phyloP scores from a whole-genome alignment of 2,797 vertebrate species.

The Eospalax fontanierii region DNA sequence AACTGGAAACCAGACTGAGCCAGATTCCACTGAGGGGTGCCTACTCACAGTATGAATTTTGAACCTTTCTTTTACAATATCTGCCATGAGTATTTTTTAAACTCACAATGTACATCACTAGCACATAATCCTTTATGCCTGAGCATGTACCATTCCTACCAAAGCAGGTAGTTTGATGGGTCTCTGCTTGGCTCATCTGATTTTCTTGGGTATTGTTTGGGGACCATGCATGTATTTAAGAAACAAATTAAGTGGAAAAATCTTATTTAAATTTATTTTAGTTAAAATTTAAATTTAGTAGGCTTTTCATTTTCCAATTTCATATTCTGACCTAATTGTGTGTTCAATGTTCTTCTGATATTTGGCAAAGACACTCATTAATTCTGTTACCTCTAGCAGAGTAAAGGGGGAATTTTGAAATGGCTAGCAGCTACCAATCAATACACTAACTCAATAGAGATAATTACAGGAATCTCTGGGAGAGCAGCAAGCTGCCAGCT shows the following conservation, averaged over 20 bases:
- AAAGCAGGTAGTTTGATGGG: neutral
- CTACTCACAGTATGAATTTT: neutral
- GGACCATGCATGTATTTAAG: neutral
- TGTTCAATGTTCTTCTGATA: slow-evolving; percentile 76
- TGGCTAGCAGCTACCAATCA: slow-evolving; percentile 83
- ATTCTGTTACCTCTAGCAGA: slow-evolving; percentile 79
- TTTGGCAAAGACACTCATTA: slow-evolving; percentile 80
- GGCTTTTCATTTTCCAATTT: slow-evolving; percentile 55
- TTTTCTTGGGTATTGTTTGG: slow-evolving; percentile 40
- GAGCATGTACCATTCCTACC: neutral
- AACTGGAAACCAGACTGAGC: neutral
- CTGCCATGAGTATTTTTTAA: neutral
- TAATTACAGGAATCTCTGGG: slow-evolving; percentile 87
- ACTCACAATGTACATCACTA: neutral
- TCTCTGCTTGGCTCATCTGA: neutral
- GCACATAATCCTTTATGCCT: neutral
- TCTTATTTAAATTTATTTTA: slow-evolving; percentile 65
- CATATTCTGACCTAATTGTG: slow-evolving; percentile 77
- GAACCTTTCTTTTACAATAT: neutral
- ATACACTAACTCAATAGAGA: slow-evolving; percentile 85
- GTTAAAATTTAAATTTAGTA: slow-evolving; percentile 51
- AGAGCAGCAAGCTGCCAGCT: slow-evolving; percentile 82
- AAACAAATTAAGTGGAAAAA: slow-evolving; percentile 18
- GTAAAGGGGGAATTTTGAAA: slow-evolving; percentile 80
- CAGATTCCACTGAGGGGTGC: neutral